Evolutionary conservation across 2,113 vertebrate species (phyloP).

Genomic region (Odontesthes bonariensis): DNA sequence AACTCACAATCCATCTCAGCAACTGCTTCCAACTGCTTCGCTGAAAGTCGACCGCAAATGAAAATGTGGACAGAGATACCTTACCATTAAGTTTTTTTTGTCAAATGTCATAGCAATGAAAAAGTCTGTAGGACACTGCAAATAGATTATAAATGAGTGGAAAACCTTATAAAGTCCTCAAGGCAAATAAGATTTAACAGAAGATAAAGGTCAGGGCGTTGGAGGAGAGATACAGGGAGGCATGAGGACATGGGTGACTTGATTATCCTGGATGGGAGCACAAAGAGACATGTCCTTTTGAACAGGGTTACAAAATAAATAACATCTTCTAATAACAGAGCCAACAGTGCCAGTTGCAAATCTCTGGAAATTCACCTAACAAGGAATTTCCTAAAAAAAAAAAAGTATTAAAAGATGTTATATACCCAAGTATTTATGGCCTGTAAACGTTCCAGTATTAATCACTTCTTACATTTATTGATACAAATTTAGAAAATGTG

Average conservation of each 20-base stretch:
- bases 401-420: not conserved
- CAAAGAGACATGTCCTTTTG: slow-evolving; percentile 70
- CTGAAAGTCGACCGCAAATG: slow-evolving; percentile 58
- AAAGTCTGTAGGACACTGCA: slow-evolving; percentile 71
- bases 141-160: slow-evolving; percentile 76
- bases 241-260: slow-evolving; percentile 73
- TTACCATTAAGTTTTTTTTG: slow-evolving; percentile 66
- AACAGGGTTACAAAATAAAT: slow-evolving; percentile 61
- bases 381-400: not conserved
- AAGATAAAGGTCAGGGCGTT: slow-evolving; percentile 77
- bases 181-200: slow-evolving; percentile 79
- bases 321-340: slow-evolving; percentile 49
- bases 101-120: slow-evolving; percentile 80
- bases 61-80: slow-evolving; percentile 66
- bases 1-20: slow-evolving; percentile 42
- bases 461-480: not conserved
- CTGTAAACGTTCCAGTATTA: not conserved
- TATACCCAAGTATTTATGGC: not conserved
- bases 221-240: slow-evolving; percentile 65
- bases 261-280: slow-evolving; percentile 77
- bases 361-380: slow-evolving; percentile 5
- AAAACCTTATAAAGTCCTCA: slow-evolving; percentile 72
- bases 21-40: slow-evolving; percentile 41
- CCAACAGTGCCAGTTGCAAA: slow-evolving; percentile 27
- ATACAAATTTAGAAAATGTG: not conserved